Evolutionary conservation across 1,140 invertebrate genomes (phyloP).

Genomic region (Meloidogyne floridensis): DNA sequence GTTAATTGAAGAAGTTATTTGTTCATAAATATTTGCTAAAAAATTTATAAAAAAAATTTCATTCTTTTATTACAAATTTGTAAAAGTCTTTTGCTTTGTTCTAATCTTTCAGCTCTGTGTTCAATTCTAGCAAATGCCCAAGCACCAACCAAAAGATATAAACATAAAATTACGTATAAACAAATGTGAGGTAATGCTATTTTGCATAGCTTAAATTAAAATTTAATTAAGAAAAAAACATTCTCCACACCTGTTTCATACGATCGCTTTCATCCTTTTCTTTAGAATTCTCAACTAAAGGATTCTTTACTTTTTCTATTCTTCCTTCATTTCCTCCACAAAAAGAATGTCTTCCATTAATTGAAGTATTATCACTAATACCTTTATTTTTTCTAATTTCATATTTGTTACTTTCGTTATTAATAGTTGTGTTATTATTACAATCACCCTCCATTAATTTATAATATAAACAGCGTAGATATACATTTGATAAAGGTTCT

Average conservation of each 20-base stretch:
- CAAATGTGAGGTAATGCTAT: constrained; percentile 70
- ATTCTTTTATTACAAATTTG: constrained; percentile 30
- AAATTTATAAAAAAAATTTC: constrained; percentile 38
- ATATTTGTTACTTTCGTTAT: background rate
- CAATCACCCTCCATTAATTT: background rate
- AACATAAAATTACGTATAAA: constrained; percentile 68
- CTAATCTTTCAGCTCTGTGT: constrained; percentile 53
- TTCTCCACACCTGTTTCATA: background rate
- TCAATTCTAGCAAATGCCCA: constrained; percentile 69
- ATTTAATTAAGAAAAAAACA: background rate
- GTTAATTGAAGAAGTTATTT: constrained; percentile 36
- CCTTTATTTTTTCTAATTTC: background rate
- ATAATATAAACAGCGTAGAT: too few species aligned
- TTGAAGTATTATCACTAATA: background rate
- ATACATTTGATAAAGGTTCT: too few species aligned
- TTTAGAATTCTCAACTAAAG: background rate
- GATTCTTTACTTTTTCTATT: background rate
- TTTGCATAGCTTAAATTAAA: constrained; percentile 61
- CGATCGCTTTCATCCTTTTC: background rate
- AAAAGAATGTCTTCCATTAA: background rate
- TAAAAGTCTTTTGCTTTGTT: constrained; percentile 50
- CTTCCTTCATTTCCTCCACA: background rate
- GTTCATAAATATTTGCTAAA: constrained; percentile 26
- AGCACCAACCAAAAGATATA: constrained; percentile 69
- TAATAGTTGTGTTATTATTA: background rate